phyloP scores from a whole-genome alignment of 2,888 invertebrate genomes.

The Priocnemis perturbator region DNA sequence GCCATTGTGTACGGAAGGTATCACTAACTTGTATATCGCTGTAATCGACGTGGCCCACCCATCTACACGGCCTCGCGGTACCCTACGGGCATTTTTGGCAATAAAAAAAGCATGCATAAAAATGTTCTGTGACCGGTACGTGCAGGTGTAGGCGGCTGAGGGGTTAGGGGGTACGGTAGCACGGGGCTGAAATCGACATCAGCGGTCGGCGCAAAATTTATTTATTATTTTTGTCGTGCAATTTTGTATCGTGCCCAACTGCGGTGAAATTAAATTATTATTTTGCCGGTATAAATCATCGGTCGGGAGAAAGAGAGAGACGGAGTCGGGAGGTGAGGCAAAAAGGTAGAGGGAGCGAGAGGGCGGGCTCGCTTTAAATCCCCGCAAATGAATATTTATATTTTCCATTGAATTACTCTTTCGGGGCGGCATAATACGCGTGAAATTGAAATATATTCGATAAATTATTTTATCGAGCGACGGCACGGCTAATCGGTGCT shows the following conservation, averaged over 20 bases:
- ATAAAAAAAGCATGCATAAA: constrained; percentile 48
- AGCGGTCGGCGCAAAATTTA: constrained; percentile 69
- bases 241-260: constrained; percentile 73
- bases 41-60: constrained; percentile 41
- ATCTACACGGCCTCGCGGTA: constrained; percentile 28
- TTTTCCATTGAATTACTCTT: constrained; percentile 75
- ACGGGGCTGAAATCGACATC: constrained; percentile 67
- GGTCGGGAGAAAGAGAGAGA: constrained; percentile 27
- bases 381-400: constrained; percentile 75
- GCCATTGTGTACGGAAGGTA: constrained; percentile 27
- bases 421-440: constrained; percentile 72
- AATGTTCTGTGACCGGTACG: constrained; percentile 48
- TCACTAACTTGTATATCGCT: constrained; percentile 36
- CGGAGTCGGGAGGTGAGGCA: background rate
- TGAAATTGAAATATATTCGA: constrained; percentile 74
- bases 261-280: constrained; percentile 75
- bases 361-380: constrained; percentile 63
- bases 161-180: constrained; percentile 40
- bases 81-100: constrained; percentile 41
- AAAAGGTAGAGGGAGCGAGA: constrained; percentile 34
- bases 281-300: constrained; percentile 74
- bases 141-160: constrained; percentile 46
- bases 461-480: constrained; percentile 74
- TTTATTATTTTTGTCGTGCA: constrained; percentile 75
- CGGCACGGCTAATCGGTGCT: constrained; percentile 70